Evolutionary conservation across 1,140 invertebrate genomes (phyloP).

Genomic region (Ptiloglossa arizonensis): DNA sequence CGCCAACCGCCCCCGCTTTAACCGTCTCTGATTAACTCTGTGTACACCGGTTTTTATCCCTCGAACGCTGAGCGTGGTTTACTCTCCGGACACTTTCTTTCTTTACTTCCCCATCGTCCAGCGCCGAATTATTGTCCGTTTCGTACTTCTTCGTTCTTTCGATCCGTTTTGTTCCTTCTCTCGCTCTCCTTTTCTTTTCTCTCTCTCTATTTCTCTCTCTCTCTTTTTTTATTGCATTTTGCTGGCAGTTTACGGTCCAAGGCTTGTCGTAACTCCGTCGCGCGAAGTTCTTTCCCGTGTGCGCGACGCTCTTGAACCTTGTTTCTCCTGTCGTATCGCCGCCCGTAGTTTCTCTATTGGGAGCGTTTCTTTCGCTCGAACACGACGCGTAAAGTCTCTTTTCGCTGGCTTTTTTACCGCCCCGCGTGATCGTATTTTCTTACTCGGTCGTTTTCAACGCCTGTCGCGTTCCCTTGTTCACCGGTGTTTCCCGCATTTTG

Average conservation of each 20-base stretch:
- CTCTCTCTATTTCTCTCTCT: too few species aligned
- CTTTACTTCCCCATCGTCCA: not conserved
- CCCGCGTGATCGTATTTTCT: not conserved
- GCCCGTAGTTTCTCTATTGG: slow-evolving; percentile 1
- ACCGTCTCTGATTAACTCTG: slow-evolving; percentile 13
- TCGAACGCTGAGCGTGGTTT: not conserved
- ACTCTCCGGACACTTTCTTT: slow-evolving; percentile 12
- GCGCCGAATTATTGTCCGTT: slow-evolving; percentile 29
- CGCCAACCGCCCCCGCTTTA: not conserved
- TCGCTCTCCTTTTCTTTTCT: not conserved
- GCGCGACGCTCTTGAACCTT: not conserved
- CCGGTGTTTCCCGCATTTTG: too few species aligned
- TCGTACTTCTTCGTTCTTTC: not conserved
- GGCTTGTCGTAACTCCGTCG: slow-evolving; percentile 11
- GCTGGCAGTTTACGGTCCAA: slow-evolving; percentile 35
- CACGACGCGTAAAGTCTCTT: not conserved
- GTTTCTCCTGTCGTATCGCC: not conserved
- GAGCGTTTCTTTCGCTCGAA: slow-evolving; percentile 28
- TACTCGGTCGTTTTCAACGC: not conserved
- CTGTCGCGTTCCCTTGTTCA: not conserved
- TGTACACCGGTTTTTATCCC: slow-evolving; percentile 1
- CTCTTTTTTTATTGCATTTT: not conserved
- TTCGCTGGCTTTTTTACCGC: not conserved
- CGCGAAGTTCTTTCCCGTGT: not conserved
- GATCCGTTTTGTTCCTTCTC: not conserved